These are phyloP conservation scores for Molothrus ater DNA, from an alignment of 2,797 vertebrate species.

Conservation along the genomic window DNA sequence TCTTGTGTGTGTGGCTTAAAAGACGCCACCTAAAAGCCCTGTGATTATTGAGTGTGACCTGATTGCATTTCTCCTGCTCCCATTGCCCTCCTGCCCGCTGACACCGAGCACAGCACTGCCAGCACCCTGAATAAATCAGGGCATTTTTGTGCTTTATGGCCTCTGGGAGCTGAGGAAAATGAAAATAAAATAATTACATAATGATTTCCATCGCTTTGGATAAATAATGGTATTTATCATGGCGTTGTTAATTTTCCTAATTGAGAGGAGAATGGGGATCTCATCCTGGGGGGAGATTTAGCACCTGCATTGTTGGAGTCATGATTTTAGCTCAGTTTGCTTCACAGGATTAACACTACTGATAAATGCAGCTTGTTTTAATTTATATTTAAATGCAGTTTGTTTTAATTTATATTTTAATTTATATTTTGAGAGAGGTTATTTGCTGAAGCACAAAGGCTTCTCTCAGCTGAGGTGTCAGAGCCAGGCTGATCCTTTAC, in stretches of 20 bases:
- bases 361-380: background rate
- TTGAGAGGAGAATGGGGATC: slow-evolving; percentile 71
- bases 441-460: background rate
- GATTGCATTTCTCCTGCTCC: slow-evolving; percentile 50
- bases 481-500: background rate
- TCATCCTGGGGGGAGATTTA: slow-evolving; percentile 9
- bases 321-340: background rate
- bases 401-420: background rate
- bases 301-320: background rate
- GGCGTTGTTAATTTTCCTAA: slow-evolving; percentile 80
- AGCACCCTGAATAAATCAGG: slow-evolving; percentile 81
- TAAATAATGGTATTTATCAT: slow-evolving; percentile 83
- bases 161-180: slow-evolving; percentile 68
- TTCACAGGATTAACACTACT: background rate
- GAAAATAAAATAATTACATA: background rate
- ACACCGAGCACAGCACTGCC: slow-evolving; percentile 72
- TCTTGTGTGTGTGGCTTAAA: background rate
- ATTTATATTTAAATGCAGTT: background rate
- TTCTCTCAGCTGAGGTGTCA: background rate
- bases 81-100: slow-evolving; percentile 11
- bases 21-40: background rate
- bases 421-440: background rate
- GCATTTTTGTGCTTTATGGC: slow-evolving; percentile 54
- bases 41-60: slow-evolving; percentile 10
- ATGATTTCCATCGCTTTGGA: slow-evolving; percentile 77